Evolutionary conservation across 2,797 vertebrate genomes (phyloP).

Genomic region (Microcaecilia unicolor): DNA sequence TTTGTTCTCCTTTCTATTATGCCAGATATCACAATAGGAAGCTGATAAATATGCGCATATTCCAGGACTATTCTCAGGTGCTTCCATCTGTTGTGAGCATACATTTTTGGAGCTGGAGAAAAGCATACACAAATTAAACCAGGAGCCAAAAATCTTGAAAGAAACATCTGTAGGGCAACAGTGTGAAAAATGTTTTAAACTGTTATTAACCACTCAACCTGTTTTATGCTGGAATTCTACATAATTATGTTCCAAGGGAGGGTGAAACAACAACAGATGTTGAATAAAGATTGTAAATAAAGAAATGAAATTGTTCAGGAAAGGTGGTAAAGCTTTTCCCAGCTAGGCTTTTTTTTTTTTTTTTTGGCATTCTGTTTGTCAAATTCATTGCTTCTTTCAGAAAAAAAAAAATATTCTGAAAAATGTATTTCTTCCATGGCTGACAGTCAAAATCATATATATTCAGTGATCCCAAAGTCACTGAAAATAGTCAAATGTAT

Average conservation of each 20-base stretch:
- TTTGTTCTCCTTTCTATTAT: not conserved
- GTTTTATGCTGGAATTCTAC: slow-evolving; percentile 29
- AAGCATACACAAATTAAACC: slow-evolving; percentile 27
- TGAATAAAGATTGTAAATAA: slow-evolving; percentile 35
- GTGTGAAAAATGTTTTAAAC: slow-evolving; percentile 30
- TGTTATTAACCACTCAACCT: slow-evolving; percentile 41
- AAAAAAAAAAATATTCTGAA: slow-evolving; percentile 38
- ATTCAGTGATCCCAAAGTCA: slow-evolving; percentile 29
- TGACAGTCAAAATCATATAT: slow-evolving; percentile 33
- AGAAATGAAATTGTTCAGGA: slow-evolving; percentile 27
- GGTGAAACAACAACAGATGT: slow-evolving; percentile 36
- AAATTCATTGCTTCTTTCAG: slow-evolving; percentile 40
- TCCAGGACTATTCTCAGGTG: slow-evolving; percentile 25
- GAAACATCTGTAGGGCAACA: slow-evolving; percentile 34
- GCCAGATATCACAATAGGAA: not conserved
- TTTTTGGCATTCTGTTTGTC: slow-evolving; percentile 33
- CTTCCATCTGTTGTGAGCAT: slow-evolving; percentile 20
- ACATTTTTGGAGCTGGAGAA: slow-evolving; percentile 15
- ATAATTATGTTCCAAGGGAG: slow-evolving; percentile 31
- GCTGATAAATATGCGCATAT: slow-evolving; percentile 3
- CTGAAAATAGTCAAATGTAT: slow-evolving; percentile 35
- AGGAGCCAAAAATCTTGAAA: slow-evolving; percentile 5
- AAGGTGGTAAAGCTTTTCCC: slow-evolving; percentile 14
- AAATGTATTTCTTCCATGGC: slow-evolving; percentile 32
- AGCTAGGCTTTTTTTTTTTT: slow-evolving; percentile 16